Evolutionary conservation across 1,140 invertebrate species (phyloP).

Genomic region (Sinonovacula constricta): DNA sequence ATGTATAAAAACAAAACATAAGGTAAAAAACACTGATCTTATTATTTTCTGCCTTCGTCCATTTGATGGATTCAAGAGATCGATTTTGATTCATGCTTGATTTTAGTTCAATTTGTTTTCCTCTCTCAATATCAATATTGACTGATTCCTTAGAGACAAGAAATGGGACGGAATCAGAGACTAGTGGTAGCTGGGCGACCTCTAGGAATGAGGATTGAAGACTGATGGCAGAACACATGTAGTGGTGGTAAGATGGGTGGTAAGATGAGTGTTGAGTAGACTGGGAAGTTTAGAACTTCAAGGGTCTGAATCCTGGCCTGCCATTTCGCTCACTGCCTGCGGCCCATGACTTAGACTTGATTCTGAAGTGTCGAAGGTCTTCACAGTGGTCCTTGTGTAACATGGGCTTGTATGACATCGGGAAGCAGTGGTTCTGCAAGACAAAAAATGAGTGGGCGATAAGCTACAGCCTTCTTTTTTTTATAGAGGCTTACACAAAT

Average conservation of each 20-base stretch:
- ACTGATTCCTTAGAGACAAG: not conserved
- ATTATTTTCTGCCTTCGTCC: slow-evolving; percentile 10
- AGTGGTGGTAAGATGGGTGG: not conserved
- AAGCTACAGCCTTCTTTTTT: too few relatives aligned
- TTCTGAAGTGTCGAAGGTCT: slow-evolving; percentile 86
- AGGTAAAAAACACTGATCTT: not conserved
- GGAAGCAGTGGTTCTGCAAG: slow-evolving; percentile 85
- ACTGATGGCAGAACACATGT: not conserved
- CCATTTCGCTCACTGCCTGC: slow-evolving; percentile 61
- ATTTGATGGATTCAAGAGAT: slow-evolving; percentile 14
- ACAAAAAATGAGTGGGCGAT: too few relatives aligned
- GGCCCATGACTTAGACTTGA: slow-evolving; percentile 86
- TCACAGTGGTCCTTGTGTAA: slow-evolving; percentile 85
- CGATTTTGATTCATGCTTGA: not conserved
- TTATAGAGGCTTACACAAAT: too few relatives aligned
- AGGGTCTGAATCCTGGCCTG: slow-evolving; percentile 63
- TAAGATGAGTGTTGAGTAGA: too few relatives aligned
- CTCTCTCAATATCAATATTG: too few relatives aligned
- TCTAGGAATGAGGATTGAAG: too few relatives aligned
- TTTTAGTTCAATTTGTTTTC: too few relatives aligned
- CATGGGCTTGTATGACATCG: slow-evolving; percentile 89
- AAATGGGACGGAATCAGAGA: not conserved
- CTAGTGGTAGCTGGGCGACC: not conserved
- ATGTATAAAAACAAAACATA: not conserved
- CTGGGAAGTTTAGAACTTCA: slow-evolving; percentile 63